Evolutionary conservation across 2,888 invertebrate species (phyloP).

Genomic region (Cheilosia urbana): DNA sequence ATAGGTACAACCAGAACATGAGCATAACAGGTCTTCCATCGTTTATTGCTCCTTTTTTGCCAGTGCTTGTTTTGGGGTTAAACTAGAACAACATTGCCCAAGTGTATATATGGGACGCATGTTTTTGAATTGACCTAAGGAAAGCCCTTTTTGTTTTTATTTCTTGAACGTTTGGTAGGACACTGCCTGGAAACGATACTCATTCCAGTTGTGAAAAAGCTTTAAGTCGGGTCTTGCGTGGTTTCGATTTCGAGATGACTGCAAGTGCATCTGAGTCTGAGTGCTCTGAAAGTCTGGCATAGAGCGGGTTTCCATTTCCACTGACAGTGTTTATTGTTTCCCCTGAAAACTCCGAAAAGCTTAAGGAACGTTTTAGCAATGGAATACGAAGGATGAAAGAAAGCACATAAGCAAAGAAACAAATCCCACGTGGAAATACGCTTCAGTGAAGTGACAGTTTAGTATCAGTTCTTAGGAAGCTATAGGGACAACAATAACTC

Average conservation of each 20-base stretch:
- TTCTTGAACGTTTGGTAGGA: conserved; percentile 5
- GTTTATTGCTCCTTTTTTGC: conserved; percentile 30
- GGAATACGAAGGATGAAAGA: neutral
- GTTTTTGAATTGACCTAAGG: conserved; percentile 71
- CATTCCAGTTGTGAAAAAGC: conserved; percentile 25
- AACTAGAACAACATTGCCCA: conserved; percentile 64
- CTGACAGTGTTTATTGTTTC: neutral
- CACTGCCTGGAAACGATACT: conserved; percentile 24
- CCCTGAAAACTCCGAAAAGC: conserved; percentile 64
- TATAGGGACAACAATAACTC: neutral
- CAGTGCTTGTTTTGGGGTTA: conserved; percentile 59
- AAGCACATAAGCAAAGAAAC: neutral
- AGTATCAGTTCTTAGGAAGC: conserved; percentile 7
- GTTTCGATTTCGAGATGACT: neutral
- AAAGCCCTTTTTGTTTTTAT: conserved; percentile 55
- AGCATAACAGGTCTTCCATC: conserved; percentile 43
- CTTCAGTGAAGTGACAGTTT: neutral
- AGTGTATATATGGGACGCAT: conserved; percentile 57
- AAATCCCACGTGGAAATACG: conserved; percentile 31
- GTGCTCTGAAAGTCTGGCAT: neutral
- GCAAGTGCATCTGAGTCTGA: too few relatives aligned
- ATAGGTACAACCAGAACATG: conserved; percentile 49
- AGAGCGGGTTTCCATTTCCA: neutral
- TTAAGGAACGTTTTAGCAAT: conserved; percentile 31
- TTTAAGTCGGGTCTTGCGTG: conserved; percentile 51